Conservation (phyloP, 1,140 invertebrate species). For the Euwallacea similis region DNA sequence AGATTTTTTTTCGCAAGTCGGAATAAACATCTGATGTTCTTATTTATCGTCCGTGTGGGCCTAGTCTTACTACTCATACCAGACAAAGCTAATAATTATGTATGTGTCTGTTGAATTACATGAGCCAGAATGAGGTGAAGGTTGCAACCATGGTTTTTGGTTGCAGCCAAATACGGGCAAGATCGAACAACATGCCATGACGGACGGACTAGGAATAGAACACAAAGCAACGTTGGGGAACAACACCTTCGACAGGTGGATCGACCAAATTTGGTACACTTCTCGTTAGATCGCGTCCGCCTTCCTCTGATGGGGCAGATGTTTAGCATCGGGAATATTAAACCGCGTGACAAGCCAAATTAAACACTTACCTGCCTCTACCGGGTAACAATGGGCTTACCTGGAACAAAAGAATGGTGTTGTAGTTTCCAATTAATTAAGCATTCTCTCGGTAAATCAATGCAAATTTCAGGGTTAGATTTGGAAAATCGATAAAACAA, state of each 20-base stretch:
- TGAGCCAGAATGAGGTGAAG: constrained; percentile 7
- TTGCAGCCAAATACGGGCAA: constrained; percentile 9
- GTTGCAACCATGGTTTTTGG: constrained; percentile 14
- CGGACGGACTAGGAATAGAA: background rate
- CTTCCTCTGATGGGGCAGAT: background rate
- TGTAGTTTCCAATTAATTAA: background rate
- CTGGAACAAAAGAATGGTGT: background rate
- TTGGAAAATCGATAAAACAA: background rate
- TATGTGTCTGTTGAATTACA: no score
- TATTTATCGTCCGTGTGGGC: no score
- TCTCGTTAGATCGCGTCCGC: background rate
- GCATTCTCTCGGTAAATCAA: background rate
- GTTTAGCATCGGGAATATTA: background rate
- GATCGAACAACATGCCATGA: background rate
- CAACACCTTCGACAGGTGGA: background rate
- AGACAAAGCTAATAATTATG: no score
- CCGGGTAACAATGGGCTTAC: background rate
- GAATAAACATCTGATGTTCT: no score
- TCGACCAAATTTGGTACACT: background rate
- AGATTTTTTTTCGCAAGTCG: no score
- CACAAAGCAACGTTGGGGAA: background rate
- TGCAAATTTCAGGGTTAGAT: constrained; percentile 2
- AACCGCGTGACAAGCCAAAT: no score
- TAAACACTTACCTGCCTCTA: background rate
- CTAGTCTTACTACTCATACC: no score